Base-by-base conservation (phyloP, 2,797 vertebrate genomes). In the Pseudopleuronectes americanus region DNA sequence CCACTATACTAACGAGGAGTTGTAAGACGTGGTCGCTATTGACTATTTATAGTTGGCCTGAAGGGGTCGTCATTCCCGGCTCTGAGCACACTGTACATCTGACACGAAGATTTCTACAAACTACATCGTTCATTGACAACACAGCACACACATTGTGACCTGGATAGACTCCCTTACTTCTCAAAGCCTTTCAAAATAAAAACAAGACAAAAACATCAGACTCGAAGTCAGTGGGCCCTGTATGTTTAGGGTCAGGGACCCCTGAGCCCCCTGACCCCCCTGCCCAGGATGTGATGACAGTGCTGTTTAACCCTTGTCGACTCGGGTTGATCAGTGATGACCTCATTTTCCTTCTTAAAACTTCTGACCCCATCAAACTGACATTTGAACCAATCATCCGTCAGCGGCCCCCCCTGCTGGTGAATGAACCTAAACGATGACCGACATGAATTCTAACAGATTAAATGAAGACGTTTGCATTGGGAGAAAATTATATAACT, bases 281-380 rank as follows among this genome's bases (percentile, higher is more conserved):
- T 52, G 64, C 24, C 26, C 47, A 24, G 60, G 38, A 66, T 60
- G 58, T 73, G 67, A 82, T 77, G 86, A 86, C 73, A 86, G 77
- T 64, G 43, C 55, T 64, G 51, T 85, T 84, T 84, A 71, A 84
- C 60, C 63, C 16, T 38, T 1, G 51, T 57, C 3, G 0, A 61
- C 68, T 83, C 14, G 22, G 45, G 21, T 45, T 69, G 38, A 76
- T 69, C 56, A 66, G 67, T 52, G 47, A 82, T 91, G 93, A 91
- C 79, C 87, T 92, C 89, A 72, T 68, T 86, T 69, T 84, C 70
- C 47, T 72, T 85, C 86, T 72, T 38, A 16, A 75, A 72, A 64
- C 19, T 84, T 79, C 71, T 58, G 61, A 49, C 81, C 84, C 86
- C 80, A 8, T 76, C 84, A 76, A 76, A 87, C 77, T 92, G 92